phyloP scores from a whole-genome alignment of 2,888 invertebrate genomes.

The Drosophila recens region DNA sequence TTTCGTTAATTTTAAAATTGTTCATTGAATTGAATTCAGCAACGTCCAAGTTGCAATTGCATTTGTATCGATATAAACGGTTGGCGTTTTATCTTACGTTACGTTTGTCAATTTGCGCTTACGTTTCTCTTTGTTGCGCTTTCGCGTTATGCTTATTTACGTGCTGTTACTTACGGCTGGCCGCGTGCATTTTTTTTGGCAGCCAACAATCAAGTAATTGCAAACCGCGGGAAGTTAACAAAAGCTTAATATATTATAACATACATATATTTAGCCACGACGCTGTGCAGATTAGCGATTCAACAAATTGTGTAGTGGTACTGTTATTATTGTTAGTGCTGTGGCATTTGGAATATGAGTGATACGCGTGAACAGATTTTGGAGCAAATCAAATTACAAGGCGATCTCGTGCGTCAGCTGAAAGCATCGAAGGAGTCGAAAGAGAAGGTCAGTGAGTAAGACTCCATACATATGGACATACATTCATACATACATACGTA shows the following conservation, averaged over 20 bases:
- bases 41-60: background rate
- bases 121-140: constrained; percentile 4
- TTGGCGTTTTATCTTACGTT: background rate
- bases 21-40: background rate
- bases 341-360: constrained; percentile 82
- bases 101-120: constrained; percentile 17
- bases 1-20: background rate
- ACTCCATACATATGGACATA: background rate
- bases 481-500: constrained; percentile 11
- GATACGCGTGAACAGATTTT: constrained; percentile 87
- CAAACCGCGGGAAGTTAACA: constrained; percentile 43
- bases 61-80: background rate
- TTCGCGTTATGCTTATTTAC: constrained; percentile 25
- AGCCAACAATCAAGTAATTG: constrained; percentile 38
- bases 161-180: constrained; percentile 46
- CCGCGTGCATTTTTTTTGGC: constrained; percentile 56
- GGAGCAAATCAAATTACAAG: constrained; percentile 90
- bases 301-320: constrained; percentile 28
- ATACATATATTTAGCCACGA: constrained; percentile 19
- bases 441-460: constrained; percentile 88
- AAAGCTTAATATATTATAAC: constrained; percentile 18
- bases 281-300: constrained; percentile 18
- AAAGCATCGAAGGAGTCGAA: constrained; percentile 92
- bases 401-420: constrained; percentile 92
- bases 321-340: constrained; percentile 29